Percentiles rank a stretch among this genome's conserved stretches.
These are phyloP conservation scores for Odontesthes bonariensis DNA, from an alignment of 2,113 vertebrate genomes.

Conservation along the genomic window DNA sequence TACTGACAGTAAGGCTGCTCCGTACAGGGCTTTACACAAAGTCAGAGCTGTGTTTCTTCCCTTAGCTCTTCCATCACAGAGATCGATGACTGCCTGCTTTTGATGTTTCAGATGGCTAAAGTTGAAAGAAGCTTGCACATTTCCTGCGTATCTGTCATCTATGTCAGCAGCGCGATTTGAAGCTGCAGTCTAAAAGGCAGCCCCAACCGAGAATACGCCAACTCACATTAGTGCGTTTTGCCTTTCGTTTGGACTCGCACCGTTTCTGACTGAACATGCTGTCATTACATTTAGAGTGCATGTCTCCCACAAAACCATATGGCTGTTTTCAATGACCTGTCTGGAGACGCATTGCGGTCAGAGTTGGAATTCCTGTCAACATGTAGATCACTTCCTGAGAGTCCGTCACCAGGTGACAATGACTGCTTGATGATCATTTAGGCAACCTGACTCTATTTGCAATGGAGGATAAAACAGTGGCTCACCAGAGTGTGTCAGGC, in stretches of 20 bases:
- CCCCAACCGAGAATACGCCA: conserved; percentile 17
- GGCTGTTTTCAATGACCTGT: conserved; percentile 18
- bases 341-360: conserved; percentile 15
- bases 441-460: background rate
- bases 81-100: conserved; percentile 40
- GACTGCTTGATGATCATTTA: conserved; percentile 13
- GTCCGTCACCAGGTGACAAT: conserved; percentile 1
- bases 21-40: conserved; percentile 14
- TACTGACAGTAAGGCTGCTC: background rate
- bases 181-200: conserved; percentile 31
- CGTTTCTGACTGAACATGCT: conserved; percentile 20
- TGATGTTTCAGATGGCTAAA: conserved; percentile 55
- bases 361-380: conserved; percentile 3
- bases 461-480: conserved; percentile 1
- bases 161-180: conserved; percentile 46
- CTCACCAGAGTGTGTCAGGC: background rate
- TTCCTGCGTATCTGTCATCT: conserved; percentile 58
- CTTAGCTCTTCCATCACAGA: conserved; percentile 33
- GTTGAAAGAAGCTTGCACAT: conserved; percentile 60
- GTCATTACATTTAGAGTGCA: conserved; percentile 36
- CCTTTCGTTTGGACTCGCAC: conserved; percentile 42
- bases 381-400: background rate
- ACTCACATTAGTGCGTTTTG: background rate
- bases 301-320: conserved; percentile 28
- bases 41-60: background rate